Percentiles rank a stretch among this genome's conserved stretches.
Evolutionary conservation across 2,888 invertebrate species (phyloP).

Genomic region (Acholoe squamosa): DNA sequence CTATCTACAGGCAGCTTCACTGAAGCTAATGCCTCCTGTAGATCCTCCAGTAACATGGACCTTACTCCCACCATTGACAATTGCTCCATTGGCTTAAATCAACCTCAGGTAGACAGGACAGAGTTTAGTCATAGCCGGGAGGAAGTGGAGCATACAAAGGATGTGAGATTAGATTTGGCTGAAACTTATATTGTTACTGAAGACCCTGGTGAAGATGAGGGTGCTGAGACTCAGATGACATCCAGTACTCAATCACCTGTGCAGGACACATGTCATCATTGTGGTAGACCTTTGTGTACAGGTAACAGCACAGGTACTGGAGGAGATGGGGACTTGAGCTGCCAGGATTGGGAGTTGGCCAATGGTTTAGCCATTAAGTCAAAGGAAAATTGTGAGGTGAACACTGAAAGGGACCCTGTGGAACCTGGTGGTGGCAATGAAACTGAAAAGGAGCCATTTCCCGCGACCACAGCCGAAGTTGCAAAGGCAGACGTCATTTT

Average conservation of each 20-base stretch:
- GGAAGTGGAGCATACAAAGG: neutral
- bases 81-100: neutral
- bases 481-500: neutral
- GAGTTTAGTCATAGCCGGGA: neutral
- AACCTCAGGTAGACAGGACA: neutral
- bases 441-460: neutral
- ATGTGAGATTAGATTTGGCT: neutral
- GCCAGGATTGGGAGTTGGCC: neutral
- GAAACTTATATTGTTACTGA: neutral
- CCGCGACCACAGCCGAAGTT: no score
- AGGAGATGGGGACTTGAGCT: no score
- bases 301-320: no score
- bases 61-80: no score
- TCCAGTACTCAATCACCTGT: no score
- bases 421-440: neutral
- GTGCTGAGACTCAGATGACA: neutral
- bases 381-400: neutral
- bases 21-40: constrained; percentile 13
- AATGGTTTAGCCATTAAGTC: neutral
- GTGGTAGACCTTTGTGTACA: no score
- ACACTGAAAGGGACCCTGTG: neutral
- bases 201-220: neutral
- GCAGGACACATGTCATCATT: no score
- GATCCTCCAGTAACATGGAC: neutral
- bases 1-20: constrained; percentile 48